Base-by-base conservation (phyloP, 2,888 invertebrate genomes). In the Podabrus alpinus region DNA sequence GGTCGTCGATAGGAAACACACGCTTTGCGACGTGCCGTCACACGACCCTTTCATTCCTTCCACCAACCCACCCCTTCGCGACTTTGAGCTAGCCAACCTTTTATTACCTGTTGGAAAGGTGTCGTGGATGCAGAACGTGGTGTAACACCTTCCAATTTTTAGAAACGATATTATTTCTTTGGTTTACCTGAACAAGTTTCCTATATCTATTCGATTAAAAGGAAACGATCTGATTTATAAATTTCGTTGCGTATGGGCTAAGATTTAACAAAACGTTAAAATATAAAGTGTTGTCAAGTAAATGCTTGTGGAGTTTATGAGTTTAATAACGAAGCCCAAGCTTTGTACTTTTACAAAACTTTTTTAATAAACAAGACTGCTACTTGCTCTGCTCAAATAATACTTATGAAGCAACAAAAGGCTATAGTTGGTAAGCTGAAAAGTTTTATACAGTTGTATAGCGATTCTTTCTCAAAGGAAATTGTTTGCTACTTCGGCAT, bases 301-400 rank as follows among this genome's bases (percentile, higher is more conserved):
- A 67, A 21, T 67, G 67, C 67, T 29, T 67, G 16, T 25, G 24
- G 24, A 67, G 67, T 68, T 71, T 71, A 15, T 24, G 21, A 66
- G 66, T 75, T 75, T 75, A 72, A 72, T 75, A 75, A 75, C 66
- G 59, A 62, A 71, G 71, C 71, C 68, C 25, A 21, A 68, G 75
- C 66, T 75, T 70, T 60, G 71, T 75, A 75, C 61, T 71, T 68
- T 68, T 60, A 24, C 24, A 69, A 64, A 75, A 75, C 75, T 75
- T 75, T 75, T 71, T 75, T 75, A 75, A 75, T 75, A 75, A 75
- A 75, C 75, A 75, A 72, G 67, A 71, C 71, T 75, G 66, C 75
- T 68, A 69, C 68, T 74, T 75, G 68, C 68, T 69, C 71, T 72
- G 75, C 66, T 72, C 75, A 75, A 75, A 74, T 74, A 71, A 68